Percentiles rank a stretch among this genome's conserved stretches.
Evolutionary conservation across 2,888 invertebrate genomes (phyloP).

Genomic region (Drosophila subsilvestris): DNA sequence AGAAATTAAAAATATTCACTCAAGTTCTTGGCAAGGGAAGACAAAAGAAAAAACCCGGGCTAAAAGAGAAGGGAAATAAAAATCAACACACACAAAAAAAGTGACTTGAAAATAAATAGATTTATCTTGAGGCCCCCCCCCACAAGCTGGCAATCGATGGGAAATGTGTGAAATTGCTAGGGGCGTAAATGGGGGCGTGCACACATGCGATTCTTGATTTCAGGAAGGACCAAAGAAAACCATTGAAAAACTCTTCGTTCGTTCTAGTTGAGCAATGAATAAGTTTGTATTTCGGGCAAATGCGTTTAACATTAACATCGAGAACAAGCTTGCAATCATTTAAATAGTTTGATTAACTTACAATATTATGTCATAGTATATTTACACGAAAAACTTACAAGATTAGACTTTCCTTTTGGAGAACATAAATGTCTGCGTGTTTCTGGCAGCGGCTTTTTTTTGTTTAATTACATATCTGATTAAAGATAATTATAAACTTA

Average conservation of each 20-base stretch:
- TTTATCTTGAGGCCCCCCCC: conserved; percentile 50
- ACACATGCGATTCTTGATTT: conserved; percentile 2
- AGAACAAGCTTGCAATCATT: conserved; percentile 28
- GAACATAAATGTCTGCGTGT: conserved; percentile 8
- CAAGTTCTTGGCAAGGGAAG: conserved; percentile 9
- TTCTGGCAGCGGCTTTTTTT: background rate
- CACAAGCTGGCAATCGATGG: conserved; percentile 19
- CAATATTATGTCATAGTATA: conserved; percentile 15
- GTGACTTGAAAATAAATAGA: conserved; percentile 41
- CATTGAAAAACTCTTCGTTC: background rate
- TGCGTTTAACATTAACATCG: conserved; percentile 36
- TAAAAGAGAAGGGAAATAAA: conserved; percentile 1
- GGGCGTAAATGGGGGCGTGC: background rate
- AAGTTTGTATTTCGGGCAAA: conserved; percentile 54
- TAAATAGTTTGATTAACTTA: conserved; percentile 25
- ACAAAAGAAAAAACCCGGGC: conserved; percentile 16
- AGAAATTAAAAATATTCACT: conserved; percentile 58
- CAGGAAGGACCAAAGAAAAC: background rate
- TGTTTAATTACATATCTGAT: conserved; percentile 20
- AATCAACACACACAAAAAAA: conserved; percentile 19
- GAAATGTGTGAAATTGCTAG: conserved; percentile 1
- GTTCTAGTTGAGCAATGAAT: conserved; percentile 45
- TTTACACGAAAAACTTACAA: conserved; percentile 19
- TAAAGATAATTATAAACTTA: conserved; percentile 57
- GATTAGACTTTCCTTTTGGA: background rate